phyloP scores from a whole-genome alignment of 2,113 vertebrate genomes.

The Psammodynastes pulverulentus region DNA sequence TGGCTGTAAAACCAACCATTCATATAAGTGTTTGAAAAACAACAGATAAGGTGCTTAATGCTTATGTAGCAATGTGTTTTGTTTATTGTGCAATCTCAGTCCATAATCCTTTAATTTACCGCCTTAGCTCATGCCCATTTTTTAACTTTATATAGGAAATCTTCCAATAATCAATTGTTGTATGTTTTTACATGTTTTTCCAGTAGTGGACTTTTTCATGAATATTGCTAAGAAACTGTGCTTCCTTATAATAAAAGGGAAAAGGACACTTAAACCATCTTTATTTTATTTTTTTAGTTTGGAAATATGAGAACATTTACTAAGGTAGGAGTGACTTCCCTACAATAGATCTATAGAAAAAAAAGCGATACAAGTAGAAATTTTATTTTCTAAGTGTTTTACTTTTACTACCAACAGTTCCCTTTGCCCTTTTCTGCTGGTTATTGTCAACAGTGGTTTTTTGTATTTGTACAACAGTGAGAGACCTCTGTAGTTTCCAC shows the following conservation, averaged over 20 bases:
- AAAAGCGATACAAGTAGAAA: background rate
- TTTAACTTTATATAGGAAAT: background rate
- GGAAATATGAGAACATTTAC: background rate
- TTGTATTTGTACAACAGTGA: background rate
- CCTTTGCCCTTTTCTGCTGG: background rate
- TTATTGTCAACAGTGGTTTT: background rate
- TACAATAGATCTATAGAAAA: background rate
- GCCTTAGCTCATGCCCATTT: background rate
- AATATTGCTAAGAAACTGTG: background rate
- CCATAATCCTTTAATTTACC: background rate
- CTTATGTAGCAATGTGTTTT: background rate
- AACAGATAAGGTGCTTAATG: background rate
- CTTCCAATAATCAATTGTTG: background rate
- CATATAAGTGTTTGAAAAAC: background rate
- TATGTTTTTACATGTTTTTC: background rate
- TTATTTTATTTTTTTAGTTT: background rate
- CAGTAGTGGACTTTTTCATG: background rate
- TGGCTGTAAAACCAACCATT: background rate
- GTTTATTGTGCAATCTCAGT: background rate
- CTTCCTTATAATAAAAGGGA: background rate
- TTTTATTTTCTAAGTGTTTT: background rate
- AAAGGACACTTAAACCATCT: background rate
- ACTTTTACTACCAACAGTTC: background rate
- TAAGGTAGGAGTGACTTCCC: background rate
- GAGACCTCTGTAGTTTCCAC: background rate